Base-by-base conservation (phyloP, 2,113 vertebrate genomes). In the Grantiella picta region DNA sequence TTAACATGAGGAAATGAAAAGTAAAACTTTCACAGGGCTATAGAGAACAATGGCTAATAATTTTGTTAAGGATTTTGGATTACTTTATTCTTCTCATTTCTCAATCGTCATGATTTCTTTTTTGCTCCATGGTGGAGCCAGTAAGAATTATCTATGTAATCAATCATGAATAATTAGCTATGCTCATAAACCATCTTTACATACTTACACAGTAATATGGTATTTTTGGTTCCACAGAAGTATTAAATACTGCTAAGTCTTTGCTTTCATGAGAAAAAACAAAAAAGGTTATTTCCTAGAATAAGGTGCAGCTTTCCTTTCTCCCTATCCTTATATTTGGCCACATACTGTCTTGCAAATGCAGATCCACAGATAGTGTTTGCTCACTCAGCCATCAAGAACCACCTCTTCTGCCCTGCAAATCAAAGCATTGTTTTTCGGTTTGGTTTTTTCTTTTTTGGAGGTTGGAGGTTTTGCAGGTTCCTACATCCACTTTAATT, bases 321-420 rank as follows among this genome's bases (percentile, higher is more conserved):
- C 38, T 63, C 14, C 18, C 29, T 44, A 14, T 40, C 20, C 22
- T 73, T 77, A 12, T 2, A 40, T 38, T 59, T 8, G 5, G 53
- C 21, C 63, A 63, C 4, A 71, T 1, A n/a, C 5, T 7, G 8
- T n/a, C 64, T 69, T 40, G 13, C 49, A 69, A 86, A 89, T 21
- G 33, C 52, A 89, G 31, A 64, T 21, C 44, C 59, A 60, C 45
- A 52, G 52, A 15, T 0, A 31, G 12, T 12, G 11, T 56, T 92
- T 44, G 23, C 18, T 86, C 68, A 77, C 8, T 50, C 10, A 1
- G 38, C 45, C 31, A 8, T 11, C 18, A 73, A 78, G 52, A 81
- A 15, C 15, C 33, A 50, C 12, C 22, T 8, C 7, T 57, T 27
- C 19, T 40, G 8, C 25, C 19, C 6, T 0, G 0, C 33, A 87